Evolutionary conservation across 2,888 invertebrate genomes (phyloP).

Genomic region (Gisinianus flammeolus): DNA sequence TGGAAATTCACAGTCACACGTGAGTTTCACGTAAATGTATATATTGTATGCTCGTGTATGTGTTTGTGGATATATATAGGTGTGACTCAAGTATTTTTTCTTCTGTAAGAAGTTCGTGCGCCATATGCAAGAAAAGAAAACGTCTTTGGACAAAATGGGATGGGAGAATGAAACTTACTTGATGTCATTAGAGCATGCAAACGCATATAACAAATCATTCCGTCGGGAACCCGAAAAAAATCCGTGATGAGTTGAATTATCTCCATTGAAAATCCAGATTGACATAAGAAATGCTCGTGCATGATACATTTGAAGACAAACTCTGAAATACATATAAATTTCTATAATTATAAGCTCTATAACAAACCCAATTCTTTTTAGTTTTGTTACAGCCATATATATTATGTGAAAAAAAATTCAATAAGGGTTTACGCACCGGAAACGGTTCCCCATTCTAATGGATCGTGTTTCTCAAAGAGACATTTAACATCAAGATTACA

Average conservation of each 20-base stretch:
- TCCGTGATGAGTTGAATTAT: constrained; percentile 54
- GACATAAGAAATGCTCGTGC: constrained; percentile 57
- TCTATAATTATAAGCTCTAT: neutral
- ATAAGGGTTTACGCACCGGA: constrained; percentile 46
- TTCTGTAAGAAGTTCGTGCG: too few relatives aligned
- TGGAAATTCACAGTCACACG: too few relatives aligned
- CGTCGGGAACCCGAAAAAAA: constrained; percentile 56
- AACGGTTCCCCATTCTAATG: constrained; percentile 56
- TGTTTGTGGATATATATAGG: too few relatives aligned
- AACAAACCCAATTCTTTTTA: too few relatives aligned
- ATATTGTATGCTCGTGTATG: neutral
- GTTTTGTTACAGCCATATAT: neutral
- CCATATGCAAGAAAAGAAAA: too few relatives aligned
- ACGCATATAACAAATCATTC: constrained; percentile 54
- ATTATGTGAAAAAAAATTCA: neutral
- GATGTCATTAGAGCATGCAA: constrained; percentile 56
- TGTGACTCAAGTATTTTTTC: too few relatives aligned
- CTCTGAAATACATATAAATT: constrained; percentile 43
- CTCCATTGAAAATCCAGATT: constrained; percentile 52
- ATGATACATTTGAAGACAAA: constrained; percentile 57
- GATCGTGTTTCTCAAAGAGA: constrained; percentile 56
- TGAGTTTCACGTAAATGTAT: neutral
- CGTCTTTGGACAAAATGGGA: too few relatives aligned
- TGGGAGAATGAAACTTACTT: constrained; percentile 32
- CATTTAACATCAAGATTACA: constrained; percentile 48